Percentiles rank a stretch among this genome's conserved stretches.
Evolutionary conservation across 2,888 invertebrate genomes (phyloP).

Genomic region (Dromius quadrimaculatus): DNA sequence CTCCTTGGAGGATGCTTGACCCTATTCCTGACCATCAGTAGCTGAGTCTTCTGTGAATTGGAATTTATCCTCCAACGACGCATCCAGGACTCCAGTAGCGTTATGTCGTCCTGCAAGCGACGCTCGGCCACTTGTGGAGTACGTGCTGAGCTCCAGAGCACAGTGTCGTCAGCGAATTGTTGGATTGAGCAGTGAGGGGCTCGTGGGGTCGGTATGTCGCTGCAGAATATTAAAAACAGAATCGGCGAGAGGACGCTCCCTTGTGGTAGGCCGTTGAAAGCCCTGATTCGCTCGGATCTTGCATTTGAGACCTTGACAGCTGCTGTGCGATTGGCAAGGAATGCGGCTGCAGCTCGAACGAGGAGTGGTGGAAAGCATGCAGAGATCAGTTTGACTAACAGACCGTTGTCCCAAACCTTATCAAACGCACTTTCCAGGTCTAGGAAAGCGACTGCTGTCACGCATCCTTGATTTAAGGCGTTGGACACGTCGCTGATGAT

Average conservation of each 20-base stretch:
- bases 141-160: background rate
- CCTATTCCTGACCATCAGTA: background rate
- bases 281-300: background rate
- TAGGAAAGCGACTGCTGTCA: background rate
- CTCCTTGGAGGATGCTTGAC: background rate
- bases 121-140: background rate
- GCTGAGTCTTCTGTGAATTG: background rate
- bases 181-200: background rate
- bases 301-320: background rate
- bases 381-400: background rate
- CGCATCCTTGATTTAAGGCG: background rate
- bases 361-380: background rate
- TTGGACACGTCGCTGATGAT: background rate
- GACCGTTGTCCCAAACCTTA: background rate
- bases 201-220: background rate
- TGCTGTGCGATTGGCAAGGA: too few species aligned
- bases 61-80: background rate
- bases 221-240: background rate
- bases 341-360: too few species aligned
- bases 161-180: background rate
- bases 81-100: background rate
- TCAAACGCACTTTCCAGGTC: constrained; percentile 8
- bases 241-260: background rate
- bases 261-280: background rate
- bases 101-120: background rate